Percentiles rank a stretch among this genome's conserved stretches.
Conservation (phyloP, 2,888 invertebrate species). For the Acleris holmiana region DNA sequence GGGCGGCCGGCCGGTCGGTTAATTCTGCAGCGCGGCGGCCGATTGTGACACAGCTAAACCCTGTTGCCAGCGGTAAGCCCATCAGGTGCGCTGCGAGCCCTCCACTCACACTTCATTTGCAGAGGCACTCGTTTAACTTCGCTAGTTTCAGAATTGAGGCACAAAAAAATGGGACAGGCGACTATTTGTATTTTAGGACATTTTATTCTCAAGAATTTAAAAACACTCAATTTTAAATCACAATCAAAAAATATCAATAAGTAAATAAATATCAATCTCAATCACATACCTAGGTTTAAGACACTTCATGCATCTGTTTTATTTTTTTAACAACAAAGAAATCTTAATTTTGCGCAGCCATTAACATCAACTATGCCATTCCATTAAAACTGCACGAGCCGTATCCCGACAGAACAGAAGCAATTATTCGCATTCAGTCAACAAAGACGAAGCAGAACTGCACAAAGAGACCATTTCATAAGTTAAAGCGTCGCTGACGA, state of each 20-base stretch:
- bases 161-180: background rate
- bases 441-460: conserved; percentile 63
- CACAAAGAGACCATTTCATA: conserved; percentile 77
- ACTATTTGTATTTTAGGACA: too few relatives aligned
- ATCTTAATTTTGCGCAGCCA: conserved; percentile 60
- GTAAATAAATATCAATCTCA: too few relatives aligned
- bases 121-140: conserved; percentile 45
- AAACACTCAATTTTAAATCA: too few relatives aligned
- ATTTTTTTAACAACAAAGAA: conserved; percentile 60
- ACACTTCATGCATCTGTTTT: too few relatives aligned
- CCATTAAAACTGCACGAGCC: conserved; percentile 69
- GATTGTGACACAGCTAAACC: conserved; percentile 81
- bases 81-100: conserved; percentile 67
- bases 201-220: too few relatives aligned
- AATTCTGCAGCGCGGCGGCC: conserved; percentile 77
- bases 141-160: conserved; percentile 26
- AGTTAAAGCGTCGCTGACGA: conserved; percentile 71
- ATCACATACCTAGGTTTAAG: too few relatives aligned
- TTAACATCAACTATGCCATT: conserved; percentile 73
- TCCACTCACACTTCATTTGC: conserved; percentile 55
- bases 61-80: conserved; percentile 76
- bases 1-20: conserved; percentile 72
- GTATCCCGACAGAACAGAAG: conserved; percentile 68
- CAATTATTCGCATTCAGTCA: conserved; percentile 74
- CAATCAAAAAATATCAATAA: too few relatives aligned